Conservation (phyloP, 2,113 vertebrate genomes). For the Anas platyrhynchos region DNA sequence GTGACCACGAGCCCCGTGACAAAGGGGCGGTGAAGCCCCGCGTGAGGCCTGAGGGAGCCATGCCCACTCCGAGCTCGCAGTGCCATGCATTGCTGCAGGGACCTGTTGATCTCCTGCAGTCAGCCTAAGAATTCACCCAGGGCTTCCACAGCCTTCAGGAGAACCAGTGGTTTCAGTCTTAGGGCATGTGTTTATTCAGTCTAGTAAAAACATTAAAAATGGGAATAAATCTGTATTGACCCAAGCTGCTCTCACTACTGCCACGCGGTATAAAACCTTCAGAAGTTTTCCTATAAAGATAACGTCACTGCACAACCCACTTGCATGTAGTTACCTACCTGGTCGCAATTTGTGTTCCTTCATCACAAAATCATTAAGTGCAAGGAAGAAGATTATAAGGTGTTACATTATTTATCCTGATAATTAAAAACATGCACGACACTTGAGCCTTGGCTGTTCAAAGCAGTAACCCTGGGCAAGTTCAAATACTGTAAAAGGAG, state of each 20-base stretch:
- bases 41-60: conserved; percentile 22
- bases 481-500: conserved; percentile 73
- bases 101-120: conserved; percentile 53
- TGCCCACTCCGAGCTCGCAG: conserved; percentile 52
- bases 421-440: conserved; percentile 74
- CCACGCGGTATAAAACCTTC: conserved; percentile 60
- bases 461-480: conserved; percentile 47
- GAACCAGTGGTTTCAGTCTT: conserved; percentile 42
- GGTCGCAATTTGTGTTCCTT: neutral
- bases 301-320: neutral
- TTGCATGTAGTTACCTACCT: neutral
- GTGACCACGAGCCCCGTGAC: neutral
- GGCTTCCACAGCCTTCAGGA: conserved; percentile 45
- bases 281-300: conserved; percentile 57
- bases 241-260: conserved; percentile 58
- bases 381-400: conserved; percentile 63
- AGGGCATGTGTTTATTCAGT: conserved; percentile 80
- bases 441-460: conserved; percentile 7
- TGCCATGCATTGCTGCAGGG: conserved; percentile 55
- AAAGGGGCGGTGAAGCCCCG: conserved; percentile 43
- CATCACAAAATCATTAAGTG: conserved; percentile 47
- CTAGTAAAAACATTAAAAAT: conserved; percentile 80
- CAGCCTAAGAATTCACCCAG: neutral
- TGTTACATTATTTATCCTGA: conserved; percentile 73
- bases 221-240: conserved; percentile 69